These are phyloP conservation scores for Dorcus hopei DNA, from an alignment of 2,888 invertebrate species.

Conservation along the genomic window DNA sequence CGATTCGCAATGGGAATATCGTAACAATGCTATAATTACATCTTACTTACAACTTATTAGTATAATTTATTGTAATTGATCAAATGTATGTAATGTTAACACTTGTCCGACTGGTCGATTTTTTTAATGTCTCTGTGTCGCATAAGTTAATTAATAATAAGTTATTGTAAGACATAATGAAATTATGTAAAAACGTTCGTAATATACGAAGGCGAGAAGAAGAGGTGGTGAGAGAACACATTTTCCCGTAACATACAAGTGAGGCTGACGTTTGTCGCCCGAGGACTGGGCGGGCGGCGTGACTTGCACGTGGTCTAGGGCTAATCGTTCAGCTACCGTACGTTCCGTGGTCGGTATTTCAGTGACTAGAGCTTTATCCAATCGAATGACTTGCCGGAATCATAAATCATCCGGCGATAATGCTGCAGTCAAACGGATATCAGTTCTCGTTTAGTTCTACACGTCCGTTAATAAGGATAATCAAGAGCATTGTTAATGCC, in stretches of 20 bases:
- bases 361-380: conserved; percentile 30
- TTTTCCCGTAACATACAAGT: neutral
- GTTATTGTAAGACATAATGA: too few species aligned
- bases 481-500: conserved; percentile 21
- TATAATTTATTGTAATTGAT: too few species aligned
- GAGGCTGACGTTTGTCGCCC: conserved; percentile 26
- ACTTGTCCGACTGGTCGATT: too few species aligned
- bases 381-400: conserved; percentile 30
- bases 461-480: conserved; percentile 22
- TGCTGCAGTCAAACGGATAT: conserved; percentile 21
- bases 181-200: neutral
- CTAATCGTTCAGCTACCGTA: conserved; percentile 36
- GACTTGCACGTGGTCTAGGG: conserved; percentile 37
- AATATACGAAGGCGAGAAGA: neutral
- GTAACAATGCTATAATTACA: too few species aligned
- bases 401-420: conserved; percentile 34
- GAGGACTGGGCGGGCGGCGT: conserved; percentile 32
- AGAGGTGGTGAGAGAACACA: neutral
- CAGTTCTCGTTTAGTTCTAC: neutral
- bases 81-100: too few species aligned
- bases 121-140: too few species aligned
- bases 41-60: too few species aligned
- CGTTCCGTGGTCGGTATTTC: conserved; percentile 13
- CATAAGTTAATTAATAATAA: too few species aligned
- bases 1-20: too few species aligned